phyloP scores from a whole-genome alignment of 2,797 vertebrate species.

The Podarcis siculus region DNA sequence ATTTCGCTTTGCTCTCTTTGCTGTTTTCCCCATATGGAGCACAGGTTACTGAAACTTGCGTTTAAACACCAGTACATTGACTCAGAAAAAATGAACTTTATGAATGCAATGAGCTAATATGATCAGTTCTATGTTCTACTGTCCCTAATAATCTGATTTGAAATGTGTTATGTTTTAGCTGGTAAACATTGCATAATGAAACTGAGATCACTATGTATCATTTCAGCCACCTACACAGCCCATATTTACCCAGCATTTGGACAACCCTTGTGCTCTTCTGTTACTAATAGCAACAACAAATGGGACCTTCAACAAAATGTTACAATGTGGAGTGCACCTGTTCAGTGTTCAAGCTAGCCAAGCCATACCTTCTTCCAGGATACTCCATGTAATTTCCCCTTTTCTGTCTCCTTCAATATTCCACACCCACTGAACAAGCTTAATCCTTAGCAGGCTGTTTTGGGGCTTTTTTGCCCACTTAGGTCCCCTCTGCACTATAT shows the following conservation, averaged over 20 bases:
- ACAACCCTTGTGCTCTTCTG: neutral
- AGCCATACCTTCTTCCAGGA: too few species aligned
- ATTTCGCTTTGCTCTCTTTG: neutral
- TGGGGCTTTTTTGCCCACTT: too few species aligned
- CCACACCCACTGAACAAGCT: too few species aligned
- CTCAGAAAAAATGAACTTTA: neutral
- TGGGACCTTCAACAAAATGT: too few species aligned
- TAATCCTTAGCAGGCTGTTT: too few species aligned
- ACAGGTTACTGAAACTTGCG: neutral
- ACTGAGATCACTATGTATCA: neutral
- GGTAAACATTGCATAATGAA: neutral
- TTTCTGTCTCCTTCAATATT: too few species aligned
- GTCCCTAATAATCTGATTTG: neutral
- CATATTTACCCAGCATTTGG: neutral
- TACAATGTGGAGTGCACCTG: too few species aligned
- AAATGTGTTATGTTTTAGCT: neutral
- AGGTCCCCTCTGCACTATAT: too few species aligned
- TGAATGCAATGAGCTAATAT: neutral
- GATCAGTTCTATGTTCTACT: neutral
- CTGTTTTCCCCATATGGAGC: neutral
- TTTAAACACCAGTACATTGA: slow-evolving; percentile 12
- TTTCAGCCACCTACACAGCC: neutral
- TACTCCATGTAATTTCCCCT: too few species aligned
- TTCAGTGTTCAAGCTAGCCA: too few species aligned
- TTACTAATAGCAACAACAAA: neutral